phyloP scores from a whole-genome alignment of 2,888 invertebrate species.

The Drosophila percnosoma region DNA sequence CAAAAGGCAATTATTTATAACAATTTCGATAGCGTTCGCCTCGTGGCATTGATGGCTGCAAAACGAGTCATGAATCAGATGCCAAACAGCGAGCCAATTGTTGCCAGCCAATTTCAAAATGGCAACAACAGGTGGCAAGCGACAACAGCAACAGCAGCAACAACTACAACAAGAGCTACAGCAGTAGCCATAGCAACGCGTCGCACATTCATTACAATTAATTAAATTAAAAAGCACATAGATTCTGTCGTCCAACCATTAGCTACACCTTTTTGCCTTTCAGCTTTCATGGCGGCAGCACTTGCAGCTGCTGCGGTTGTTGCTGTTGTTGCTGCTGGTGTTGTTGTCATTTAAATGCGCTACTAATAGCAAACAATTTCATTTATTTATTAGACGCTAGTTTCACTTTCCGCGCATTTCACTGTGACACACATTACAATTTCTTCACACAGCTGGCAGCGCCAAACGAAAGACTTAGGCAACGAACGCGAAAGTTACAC shows the following conservation, averaged over 20 bases:
- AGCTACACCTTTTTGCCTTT: slow-evolving; percentile 40
- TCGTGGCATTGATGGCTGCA: slow-evolving; percentile 63
- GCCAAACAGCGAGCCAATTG: slow-evolving; percentile 47
- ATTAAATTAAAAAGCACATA: slow-evolving; percentile 70
- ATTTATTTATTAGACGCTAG: slow-evolving; percentile 75
- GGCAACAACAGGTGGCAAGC: slow-evolving; percentile 30
- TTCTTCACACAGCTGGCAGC: slow-evolving; percentile 61
- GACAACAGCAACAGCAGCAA: slow-evolving; percentile 4
- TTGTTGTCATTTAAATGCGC: slow-evolving; percentile 72
- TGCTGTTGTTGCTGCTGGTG: slow-evolving; percentile 19
- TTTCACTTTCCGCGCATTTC: slow-evolving; percentile 73
- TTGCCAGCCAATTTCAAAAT: slow-evolving; percentile 49
- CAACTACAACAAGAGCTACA: neutral
- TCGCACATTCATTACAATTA: slow-evolving; percentile 66
- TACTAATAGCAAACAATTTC: slow-evolving; percentile 75
- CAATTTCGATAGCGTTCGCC: slow-evolving; percentile 66
- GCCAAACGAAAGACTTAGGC: slow-evolving; percentile 58
- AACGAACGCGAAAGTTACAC: slow-evolving; percentile 69
- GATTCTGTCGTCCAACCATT: slow-evolving; percentile 57
- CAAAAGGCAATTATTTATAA: slow-evolving; percentile 74
- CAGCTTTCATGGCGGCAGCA: slow-evolving; percentile 46
- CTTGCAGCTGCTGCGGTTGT: slow-evolving; percentile 7
- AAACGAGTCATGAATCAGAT: slow-evolving; percentile 65
- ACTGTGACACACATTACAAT: slow-evolving; percentile 63
- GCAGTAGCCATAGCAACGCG: slow-evolving; percentile 1